Evolutionary conservation across 2,888 invertebrate species (phyloP).

Genomic region (Ornithoptera alexandrae): DNA sequence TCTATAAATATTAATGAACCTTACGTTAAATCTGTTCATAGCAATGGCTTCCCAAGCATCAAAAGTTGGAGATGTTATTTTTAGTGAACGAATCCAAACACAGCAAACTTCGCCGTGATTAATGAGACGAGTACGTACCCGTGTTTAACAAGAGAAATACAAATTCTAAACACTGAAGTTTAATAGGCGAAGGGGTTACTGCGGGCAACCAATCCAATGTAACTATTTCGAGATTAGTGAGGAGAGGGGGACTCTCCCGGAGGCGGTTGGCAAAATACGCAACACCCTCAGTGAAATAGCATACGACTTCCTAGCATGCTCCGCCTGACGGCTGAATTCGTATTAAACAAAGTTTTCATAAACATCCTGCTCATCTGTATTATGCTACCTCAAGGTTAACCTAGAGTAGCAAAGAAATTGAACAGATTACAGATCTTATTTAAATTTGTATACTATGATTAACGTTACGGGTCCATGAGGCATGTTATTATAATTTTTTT

Average conservation of each 20-base stretch:
- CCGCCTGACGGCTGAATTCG: constrained; percentile 44
- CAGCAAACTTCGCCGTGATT: not conserved
- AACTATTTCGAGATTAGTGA: constrained; percentile 58
- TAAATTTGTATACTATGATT: too few relatives aligned
- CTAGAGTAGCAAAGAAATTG: not conserved
- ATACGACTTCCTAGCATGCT: constrained; percentile 46
- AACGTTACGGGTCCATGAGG: too few relatives aligned
- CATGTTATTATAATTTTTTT: too few relatives aligned
- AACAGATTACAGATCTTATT: too few relatives aligned
- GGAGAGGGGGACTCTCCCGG: constrained; percentile 60
- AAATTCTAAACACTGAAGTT: constrained; percentile 41
- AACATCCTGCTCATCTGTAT: constrained; percentile 25
- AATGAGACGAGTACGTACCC: constrained; percentile 17
- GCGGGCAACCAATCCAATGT: constrained; percentile 62
- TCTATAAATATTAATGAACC: not conserved
- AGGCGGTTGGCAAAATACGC: constrained; percentile 48
- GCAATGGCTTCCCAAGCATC: not conserved
- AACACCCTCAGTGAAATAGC: constrained; percentile 41
- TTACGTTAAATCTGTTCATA: not conserved
- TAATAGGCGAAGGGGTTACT: constrained; percentile 63
- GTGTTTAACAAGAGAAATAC: constrained; percentile 38
- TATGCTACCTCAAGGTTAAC: constrained; percentile 7
- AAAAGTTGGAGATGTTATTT: constrained; percentile 6
- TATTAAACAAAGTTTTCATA: constrained; percentile 13
- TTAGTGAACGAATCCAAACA: constrained; percentile 1